A percentile compares a stretch with the other conserved stretches of the same genome.
phyloP scores from a whole-genome alignment of 2,888 invertebrate genomes.

The Crossocerus cetratus region DNA sequence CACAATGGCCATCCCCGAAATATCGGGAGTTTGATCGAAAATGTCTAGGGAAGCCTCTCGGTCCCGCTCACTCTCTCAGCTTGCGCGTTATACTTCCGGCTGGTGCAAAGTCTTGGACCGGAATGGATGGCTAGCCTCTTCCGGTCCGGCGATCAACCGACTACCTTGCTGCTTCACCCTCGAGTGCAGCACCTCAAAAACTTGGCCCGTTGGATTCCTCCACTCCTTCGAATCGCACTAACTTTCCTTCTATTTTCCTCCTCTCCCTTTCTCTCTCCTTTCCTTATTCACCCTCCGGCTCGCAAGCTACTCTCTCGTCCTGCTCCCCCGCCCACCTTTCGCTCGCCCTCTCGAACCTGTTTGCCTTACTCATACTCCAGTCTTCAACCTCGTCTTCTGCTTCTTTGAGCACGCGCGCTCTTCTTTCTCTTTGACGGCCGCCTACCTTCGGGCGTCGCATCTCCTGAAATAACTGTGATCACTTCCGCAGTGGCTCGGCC shows the following conservation, averaged over 20 bases:
- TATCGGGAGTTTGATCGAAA: too few species aligned
- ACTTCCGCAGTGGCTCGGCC: too few species aligned
- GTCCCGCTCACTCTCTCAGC: neutral
- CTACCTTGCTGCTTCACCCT: conserved; percentile 60
- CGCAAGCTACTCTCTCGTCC: too few species aligned
- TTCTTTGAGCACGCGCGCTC: neutral
- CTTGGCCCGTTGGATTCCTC: conserved; percentile 45
- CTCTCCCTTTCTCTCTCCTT: neutral
- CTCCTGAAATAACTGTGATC: too few species aligned
- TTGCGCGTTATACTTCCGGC: conserved; percentile 29
- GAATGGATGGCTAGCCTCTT: conserved; percentile 60
- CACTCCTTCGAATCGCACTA: conserved; percentile 10
- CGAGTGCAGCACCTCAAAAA: conserved; percentile 57
- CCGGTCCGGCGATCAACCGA: conserved; percentile 62
- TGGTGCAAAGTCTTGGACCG: conserved; percentile 46
- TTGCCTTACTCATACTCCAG: too few species aligned
- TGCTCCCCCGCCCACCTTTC: too few species aligned
- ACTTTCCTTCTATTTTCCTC: neutral
- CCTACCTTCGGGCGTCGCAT: neutral
- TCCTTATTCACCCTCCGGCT: too few species aligned
- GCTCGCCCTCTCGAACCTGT: too few species aligned
- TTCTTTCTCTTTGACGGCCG: conserved; percentile 8
- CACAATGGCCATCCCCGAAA: too few species aligned
- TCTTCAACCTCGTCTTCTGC: conserved; percentile 14
- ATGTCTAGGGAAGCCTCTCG: neutral